These are phyloP conservation scores for Coturnix japonica DNA, from an alignment of 2,113 vertebrate species.

Conservation along the genomic window DNA sequence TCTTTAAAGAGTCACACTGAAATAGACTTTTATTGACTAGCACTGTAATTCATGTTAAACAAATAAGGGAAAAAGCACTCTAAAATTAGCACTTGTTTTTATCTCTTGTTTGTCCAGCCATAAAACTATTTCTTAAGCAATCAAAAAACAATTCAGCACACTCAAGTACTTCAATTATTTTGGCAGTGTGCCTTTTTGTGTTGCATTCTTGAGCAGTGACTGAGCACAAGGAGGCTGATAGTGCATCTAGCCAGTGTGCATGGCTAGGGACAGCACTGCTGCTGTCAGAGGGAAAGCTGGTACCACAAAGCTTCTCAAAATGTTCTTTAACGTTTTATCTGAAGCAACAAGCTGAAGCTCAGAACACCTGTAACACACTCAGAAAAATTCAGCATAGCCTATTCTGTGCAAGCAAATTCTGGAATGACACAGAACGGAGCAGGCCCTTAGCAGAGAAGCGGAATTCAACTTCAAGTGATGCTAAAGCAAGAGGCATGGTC, in stretches of 20 bases:
- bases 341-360: background rate
- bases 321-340: background rate
- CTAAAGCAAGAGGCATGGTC: background rate
- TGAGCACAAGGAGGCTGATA: background rate
- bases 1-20: background rate
- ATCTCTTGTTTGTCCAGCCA: background rate
- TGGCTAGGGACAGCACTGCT: background rate
- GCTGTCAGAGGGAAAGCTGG: background rate
- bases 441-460: background rate
- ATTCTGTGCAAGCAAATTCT: background rate
- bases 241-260: rapidly evolving
- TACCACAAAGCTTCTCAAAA: background rate
- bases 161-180: background rate
- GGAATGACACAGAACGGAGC: background rate
- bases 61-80: background rate
- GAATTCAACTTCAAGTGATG: background rate
- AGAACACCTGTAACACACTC: background rate
- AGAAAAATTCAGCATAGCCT: background rate
- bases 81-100: background rate
- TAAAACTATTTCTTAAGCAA: background rate
- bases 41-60: background rate
- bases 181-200: background rate
- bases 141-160: background rate
- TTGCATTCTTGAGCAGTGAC: background rate
- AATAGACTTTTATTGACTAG: background rate